Percentiles rank a stretch among this genome's conserved stretches.
These are phyloP conservation scores for Momotus momota DNA, from an alignment of 2,797 vertebrate genomes.

Conservation along the genomic window DNA sequence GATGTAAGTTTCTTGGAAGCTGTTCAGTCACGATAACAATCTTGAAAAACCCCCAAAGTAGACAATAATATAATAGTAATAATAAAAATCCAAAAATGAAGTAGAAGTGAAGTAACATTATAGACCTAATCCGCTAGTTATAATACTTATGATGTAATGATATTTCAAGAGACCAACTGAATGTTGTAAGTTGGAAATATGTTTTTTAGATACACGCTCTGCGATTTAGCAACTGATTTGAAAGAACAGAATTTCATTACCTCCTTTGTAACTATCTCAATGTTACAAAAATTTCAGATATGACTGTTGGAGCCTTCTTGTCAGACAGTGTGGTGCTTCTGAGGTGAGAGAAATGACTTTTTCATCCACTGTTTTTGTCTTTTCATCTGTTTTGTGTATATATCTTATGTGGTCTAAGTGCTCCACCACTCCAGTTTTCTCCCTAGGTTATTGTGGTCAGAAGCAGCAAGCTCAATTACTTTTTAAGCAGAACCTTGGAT, in stretches of 20 bases:
- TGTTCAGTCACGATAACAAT: background rate
- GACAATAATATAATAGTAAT: background rate
- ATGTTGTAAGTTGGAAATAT: background rate
- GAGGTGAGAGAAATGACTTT: slow-evolving; percentile 84
- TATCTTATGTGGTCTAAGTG: background rate
- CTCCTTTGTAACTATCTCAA: slow-evolving; percentile 15
- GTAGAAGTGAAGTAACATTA: background rate
- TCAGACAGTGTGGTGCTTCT: slow-evolving; percentile 92
- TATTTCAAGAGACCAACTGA: background rate
- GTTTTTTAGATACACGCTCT: background rate
- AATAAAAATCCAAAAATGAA: background rate
- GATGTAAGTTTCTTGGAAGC: background rate
- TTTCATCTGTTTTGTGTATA: background rate
- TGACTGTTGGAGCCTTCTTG: slow-evolving; percentile 96
- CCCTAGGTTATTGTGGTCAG: background rate
- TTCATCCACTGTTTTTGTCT: background rate
- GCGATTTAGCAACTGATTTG: background rate
- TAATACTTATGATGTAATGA: background rate
- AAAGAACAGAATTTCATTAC: background rate
- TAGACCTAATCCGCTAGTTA: background rate
- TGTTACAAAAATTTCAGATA: slow-evolving; percentile 83
- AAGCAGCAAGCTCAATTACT: background rate
- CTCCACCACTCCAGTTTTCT: background rate
- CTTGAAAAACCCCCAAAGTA: background rate
- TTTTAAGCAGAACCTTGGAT: background rate